Base-by-base conservation (phyloP, 1,140 invertebrate genomes). In the Drosophila subpulchrella region DNA sequence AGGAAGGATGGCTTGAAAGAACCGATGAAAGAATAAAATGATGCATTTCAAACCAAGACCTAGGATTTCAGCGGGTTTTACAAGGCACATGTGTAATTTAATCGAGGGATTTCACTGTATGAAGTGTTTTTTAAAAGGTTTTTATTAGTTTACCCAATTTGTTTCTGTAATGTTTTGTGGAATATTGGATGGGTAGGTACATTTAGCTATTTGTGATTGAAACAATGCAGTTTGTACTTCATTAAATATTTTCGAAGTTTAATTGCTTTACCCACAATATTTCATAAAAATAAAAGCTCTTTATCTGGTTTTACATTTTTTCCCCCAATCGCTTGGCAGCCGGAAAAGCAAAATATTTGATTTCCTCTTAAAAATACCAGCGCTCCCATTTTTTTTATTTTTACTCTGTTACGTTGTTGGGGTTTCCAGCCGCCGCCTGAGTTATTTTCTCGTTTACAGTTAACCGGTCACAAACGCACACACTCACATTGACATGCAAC, bases 381-480 rank as follows among this genome's bases (percentile, higher is more conserved):
- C 24, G 6, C 12, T 39, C 10, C 13, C 6, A 0, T 53, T 47
- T 32, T 55, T 46, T 15, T 10, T 12, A 41, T 5, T 50, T 63
- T 66, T 47, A 13, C 34, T 24, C 58, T 24, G 32, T 66, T 30
- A 47, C 34, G 48, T 73, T 61, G 68, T 55, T 55, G 42, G 27
- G 57, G 20, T 36, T 62, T 62, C 15, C 68, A 50, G 44, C 27
- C 34, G 58, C 50, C 53, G 67, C 41, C 58, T 55, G 57, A 55
- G 70, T 36, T 62, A 74, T 74, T 74, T 72, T 36, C 71, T 73
- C 68, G 71, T 62, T 74, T 54, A 62, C 68, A 60, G 71, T 73
- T 73, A 74, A 73, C 50, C 50, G 50, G 41, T 47, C 32, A 32
- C 67, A 34, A 51, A 48, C 50, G 67, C 50, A 66, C 11, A 36